Percentiles rank a stretch among this genome's conserved stretches.
Evolutionary conservation across 35 echinoderm and acorn worm genomes (phyloP).

Genomic region (Chiridota heheva): DNA sequence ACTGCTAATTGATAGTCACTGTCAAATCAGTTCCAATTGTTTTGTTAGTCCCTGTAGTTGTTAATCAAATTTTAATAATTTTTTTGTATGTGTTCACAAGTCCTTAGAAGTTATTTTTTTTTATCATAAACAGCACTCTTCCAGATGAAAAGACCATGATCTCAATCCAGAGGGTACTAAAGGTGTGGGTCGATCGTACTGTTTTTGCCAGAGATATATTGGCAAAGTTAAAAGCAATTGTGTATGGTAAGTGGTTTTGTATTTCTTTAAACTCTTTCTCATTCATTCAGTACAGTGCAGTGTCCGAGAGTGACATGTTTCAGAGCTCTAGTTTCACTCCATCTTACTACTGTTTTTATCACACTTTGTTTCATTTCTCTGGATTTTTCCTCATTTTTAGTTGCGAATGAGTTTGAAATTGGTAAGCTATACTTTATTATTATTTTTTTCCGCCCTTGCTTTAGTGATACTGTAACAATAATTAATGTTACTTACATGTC

Average conservation of each 20-base stretch:
- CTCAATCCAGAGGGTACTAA: conserved; percentile 73
- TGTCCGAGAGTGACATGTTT: not conserved
- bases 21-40: not conserved
- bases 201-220: conserved; percentile 72
- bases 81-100: not conserved
- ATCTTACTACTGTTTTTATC: not conserved
- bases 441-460: too few species aligned
- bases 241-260: conserved; percentile 50
- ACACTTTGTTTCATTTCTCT: too few species aligned
- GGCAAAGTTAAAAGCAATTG: conserved; percentile 45
- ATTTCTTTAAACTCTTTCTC: too few species aligned
- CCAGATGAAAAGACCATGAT: conserved; percentile 76
- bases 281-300: too few species aligned
- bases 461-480: too few species aligned
- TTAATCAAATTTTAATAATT: not conserved
- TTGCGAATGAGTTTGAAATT: too few species aligned
- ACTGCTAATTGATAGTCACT: too few species aligned
- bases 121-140: not conserved
- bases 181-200: conserved; percentile 78
- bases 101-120: not conserved
- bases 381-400: too few species aligned
- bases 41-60: not conserved
- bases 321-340: not conserved
- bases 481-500: too few species aligned
- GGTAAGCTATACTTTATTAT: too few species aligned